Base-by-base conservation (phyloP, 2,113 vertebrate species). In the Notothenia coriiceps region DNA sequence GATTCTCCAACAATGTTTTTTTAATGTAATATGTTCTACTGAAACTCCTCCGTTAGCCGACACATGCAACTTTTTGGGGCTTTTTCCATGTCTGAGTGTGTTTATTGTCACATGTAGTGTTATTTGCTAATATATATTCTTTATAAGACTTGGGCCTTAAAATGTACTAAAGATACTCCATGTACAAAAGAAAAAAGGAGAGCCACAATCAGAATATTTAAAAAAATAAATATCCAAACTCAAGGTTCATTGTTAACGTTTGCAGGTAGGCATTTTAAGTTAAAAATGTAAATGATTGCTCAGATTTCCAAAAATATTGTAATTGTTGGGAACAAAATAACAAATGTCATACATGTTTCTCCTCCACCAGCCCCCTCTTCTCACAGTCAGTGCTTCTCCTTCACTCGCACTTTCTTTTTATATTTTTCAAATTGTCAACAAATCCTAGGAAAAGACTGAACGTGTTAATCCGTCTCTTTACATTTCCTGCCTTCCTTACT, bases 1-100 rank as follows among this genome's bases (percentile, higher is more conserved):
- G 9, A 40, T 65, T 46, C 43, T 74, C 70, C 70, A 47, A 33
- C 70, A 47, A 33, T 12, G 61, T 49, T 76, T 61, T 22, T 77
- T 69, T 6, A 1, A 40, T 40, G 61, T 54, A 43, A 14, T 5
- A n/a, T 50, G 60, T 57, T 60, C 25, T 1, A 18, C 17, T 60
- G 43, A 57, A 68, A 68, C n/a, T 29, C 47, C 70, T 44, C 17
- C 0, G 1, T 52, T 61, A 44, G 17, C 46, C 22, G 3, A 15
- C 25, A n/a, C 10, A 14, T 59, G 29, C n/a, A 54, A 12, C 25
- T 44, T 54, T 55, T 56, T 13, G 54, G 15, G 68, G 55, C 2
- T 1, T n/a, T 67, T 20, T 22, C 54, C 6, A 11, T 1, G 18
- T 52, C 12, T 7, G 6, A 12, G 62, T 10, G 29, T 70, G 20